phyloP scores from a whole-genome alignment of 1,140 invertebrate genomes.

The Drosophila baimaii region DNA sequence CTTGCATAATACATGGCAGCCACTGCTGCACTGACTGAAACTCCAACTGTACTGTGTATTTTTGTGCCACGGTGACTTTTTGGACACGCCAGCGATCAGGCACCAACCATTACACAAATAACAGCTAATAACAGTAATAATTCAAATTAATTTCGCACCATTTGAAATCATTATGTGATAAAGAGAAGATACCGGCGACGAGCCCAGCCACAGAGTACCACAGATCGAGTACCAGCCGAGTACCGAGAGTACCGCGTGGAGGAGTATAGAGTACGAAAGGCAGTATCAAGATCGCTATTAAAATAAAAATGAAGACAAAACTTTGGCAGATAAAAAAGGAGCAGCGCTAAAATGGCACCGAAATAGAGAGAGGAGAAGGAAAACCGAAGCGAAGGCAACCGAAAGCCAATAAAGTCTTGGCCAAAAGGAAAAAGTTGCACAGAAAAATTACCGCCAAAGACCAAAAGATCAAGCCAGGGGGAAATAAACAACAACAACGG shows the following conservation, averaged over 20 bases:
- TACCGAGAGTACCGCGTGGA: neutral
- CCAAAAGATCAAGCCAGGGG: slow-evolving; percentile 78
- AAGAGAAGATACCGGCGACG: slow-evolving; percentile 43
- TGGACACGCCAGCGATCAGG: slow-evolving; percentile 18
- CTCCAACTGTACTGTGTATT: slow-evolving; percentile 56
- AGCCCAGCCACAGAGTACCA: neutral
- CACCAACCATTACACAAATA: slow-evolving; percentile 58
- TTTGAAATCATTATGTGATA: slow-evolving; percentile 79
- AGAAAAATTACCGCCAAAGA: slow-evolving; percentile 82
- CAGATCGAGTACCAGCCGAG: neutral
- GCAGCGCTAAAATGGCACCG: slow-evolving; percentile 44
- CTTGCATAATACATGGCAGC: slow-evolving; percentile 62
- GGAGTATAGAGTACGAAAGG: slow-evolving; percentile 10
- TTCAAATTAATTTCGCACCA: slow-evolving; percentile 79
- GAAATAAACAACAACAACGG: slow-evolving; percentile 75
- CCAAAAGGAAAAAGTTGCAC: slow-evolving; percentile 62
- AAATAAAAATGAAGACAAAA: slow-evolving; percentile 83
- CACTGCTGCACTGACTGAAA: slow-evolving; percentile 18
- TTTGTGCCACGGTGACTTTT: slow-evolving; percentile 8
- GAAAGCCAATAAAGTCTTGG: slow-evolving; percentile 69
- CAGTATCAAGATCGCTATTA: slow-evolving; percentile 72
- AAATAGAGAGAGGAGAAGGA: slow-evolving; percentile 67
- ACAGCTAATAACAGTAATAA: slow-evolving; percentile 79
- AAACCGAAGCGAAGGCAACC: slow-evolving; percentile 37
- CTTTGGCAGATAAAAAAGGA: slow-evolving; percentile 68